These are phyloP conservation scores for Centropus unirufus DNA, from an alignment of 2,113 vertebrate species.

Conservation along the genomic window DNA sequence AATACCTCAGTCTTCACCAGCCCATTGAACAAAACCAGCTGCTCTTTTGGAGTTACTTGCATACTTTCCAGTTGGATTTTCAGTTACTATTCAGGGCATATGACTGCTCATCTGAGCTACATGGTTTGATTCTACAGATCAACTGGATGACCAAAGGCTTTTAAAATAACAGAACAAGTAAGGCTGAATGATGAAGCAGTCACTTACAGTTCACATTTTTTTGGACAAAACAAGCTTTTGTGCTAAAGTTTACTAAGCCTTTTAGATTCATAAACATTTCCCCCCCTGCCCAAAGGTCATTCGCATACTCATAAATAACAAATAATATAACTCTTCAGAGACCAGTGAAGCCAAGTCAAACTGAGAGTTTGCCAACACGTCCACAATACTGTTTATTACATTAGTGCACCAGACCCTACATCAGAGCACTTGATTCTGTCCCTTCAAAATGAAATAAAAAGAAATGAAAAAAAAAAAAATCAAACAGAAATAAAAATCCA, in stretches of 20 bases:
- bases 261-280: slow-evolving; percentile 66
- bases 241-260: slow-evolving; percentile 2
- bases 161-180: neutral
- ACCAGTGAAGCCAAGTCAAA: slow-evolving; percentile 53
- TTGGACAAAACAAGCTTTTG: slow-evolving; percentile 49
- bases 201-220: slow-evolving; percentile 54
- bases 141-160: neutral
- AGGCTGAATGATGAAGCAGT: slow-evolving; percentile 28
- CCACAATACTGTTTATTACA: slow-evolving; percentile 56
- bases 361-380: slow-evolving; percentile 36
- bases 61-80: slow-evolving; percentile 1
- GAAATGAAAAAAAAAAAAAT: neutral
- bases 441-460: slow-evolving; percentile 20
- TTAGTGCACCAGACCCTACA: slow-evolving; percentile 2
- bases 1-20: slow-evolving; percentile 21
- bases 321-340: slow-evolving; percentile 53
- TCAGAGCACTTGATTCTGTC: slow-evolving; percentile 32
- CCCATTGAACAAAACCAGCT: neutral
- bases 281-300: slow-evolving; percentile 52
- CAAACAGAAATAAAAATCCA: slow-evolving; percentile 32
- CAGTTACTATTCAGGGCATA: neutral
- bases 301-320: slow-evolving; percentile 53
- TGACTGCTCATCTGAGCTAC: neutral
- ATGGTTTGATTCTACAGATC: neutral
- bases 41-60: neutral